phyloP scores from a whole-genome alignment of 2,113 vertebrate genomes.

The Gavia stellata region DNA sequence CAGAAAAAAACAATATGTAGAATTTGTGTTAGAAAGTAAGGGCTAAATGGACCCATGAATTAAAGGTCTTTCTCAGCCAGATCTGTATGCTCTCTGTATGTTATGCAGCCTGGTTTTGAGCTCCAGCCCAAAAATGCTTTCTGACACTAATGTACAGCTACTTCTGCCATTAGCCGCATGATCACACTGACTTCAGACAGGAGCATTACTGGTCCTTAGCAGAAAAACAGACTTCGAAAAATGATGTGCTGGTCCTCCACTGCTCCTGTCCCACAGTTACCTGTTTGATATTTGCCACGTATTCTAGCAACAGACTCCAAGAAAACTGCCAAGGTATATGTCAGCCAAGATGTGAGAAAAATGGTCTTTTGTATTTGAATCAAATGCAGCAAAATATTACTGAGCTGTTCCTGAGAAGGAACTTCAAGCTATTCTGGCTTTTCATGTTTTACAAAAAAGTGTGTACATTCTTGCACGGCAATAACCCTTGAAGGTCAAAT shows the following conservation, averaged over 20 bases:
- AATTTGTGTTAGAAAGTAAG: not conserved
- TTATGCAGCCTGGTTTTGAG: not conserved
- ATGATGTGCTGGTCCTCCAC: not conserved
- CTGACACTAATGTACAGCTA: not conserved
- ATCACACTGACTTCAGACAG: not conserved
- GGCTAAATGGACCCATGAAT: not conserved
- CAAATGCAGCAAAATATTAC: not conserved
- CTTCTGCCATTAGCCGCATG: not conserved
- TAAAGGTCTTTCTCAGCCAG: not conserved
- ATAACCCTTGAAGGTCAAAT: not conserved
- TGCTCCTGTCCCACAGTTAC: not conserved
- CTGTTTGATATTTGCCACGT: not conserved
- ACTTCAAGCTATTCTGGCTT: not conserved
- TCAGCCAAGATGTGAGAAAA: not conserved
- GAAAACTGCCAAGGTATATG: not conserved
- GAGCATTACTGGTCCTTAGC: not conserved
- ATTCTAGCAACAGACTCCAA: not conserved
- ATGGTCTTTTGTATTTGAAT: not conserved
- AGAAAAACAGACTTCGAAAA: not conserved
- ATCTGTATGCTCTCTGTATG: not conserved
- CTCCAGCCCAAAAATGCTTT: not conserved
- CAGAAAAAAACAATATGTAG: not conserved
- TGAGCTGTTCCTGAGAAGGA: not conserved
- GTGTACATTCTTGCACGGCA: not conserved
- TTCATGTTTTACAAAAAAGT: not conserved